Percentiles rank a stretch among this genome's conserved stretches.
Conservation (phyloP, 2,888 invertebrate genomes). For the Girardia tigrina region DNA sequence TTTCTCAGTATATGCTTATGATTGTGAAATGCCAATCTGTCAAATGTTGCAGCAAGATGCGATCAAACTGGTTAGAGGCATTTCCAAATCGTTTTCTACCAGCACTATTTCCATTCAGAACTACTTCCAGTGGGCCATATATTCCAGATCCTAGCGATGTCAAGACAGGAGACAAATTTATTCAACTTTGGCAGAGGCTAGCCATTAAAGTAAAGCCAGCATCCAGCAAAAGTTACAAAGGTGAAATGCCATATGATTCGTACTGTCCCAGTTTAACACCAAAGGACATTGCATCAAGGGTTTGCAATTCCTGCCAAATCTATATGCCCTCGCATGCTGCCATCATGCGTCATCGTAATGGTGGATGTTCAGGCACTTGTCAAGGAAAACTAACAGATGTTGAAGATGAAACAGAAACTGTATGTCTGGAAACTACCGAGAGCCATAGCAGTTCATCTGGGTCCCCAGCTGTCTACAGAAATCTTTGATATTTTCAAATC, state of each 20-base stretch:
- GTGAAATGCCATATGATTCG: neutral
- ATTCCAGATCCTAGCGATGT: conserved; percentile 19
- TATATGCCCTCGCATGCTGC: no score
- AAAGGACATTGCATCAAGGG: no score
- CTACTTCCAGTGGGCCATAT: neutral
- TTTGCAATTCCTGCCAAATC: no score
- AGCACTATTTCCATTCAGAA: neutral
- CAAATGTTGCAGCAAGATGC: conserved; percentile 3
- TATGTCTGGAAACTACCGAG: no score
- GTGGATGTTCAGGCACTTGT: no score
- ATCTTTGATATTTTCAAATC: no score
- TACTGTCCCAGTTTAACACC: no score
- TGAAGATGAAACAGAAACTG: no score
- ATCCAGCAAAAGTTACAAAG: neutral
- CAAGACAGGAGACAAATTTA: neutral
- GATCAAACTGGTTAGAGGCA: neutral
- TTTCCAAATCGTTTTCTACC: neutral
- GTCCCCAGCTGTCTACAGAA: no score
- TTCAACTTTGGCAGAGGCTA: neutral
- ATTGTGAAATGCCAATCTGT: neutral
- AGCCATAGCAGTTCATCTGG: no score
- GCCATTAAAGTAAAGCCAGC: neutral
- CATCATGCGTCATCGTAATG: no score
- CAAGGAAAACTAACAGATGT: no score
- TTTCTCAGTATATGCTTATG: conserved; percentile 2